Evolutionary conservation across 2,888 invertebrate species (phyloP).

Genomic region (Cheilosia vulpina): DNA sequence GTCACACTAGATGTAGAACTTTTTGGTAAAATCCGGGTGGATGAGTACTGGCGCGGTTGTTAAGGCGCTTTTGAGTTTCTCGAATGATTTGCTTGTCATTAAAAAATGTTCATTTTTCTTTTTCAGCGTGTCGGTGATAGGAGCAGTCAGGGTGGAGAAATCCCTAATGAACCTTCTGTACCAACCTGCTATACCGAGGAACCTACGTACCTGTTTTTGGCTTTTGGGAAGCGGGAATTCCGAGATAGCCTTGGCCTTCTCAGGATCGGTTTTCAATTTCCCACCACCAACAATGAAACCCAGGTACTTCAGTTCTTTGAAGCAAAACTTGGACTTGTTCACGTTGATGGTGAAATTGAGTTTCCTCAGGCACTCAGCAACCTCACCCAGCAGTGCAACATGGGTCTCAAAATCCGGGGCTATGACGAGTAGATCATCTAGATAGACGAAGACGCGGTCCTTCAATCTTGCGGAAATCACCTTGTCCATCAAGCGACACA

Average conservation of each 20-base stretch:
- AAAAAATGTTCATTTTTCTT: conserved; percentile 13
- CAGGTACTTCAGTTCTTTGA: too few species aligned
- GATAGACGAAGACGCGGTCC: conserved; percentile 12
- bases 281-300: neutral
- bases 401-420: conserved; percentile 31
- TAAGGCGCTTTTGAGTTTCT: conserved; percentile 37
- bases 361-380: neutral
- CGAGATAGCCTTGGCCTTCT: too few species aligned
- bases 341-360: too few species aligned
- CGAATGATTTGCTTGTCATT: conserved; percentile 43
- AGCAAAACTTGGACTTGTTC: too few species aligned
- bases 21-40: conserved; percentile 48
- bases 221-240: neutral
- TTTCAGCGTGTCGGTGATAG: neutral
- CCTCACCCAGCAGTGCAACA: conserved; percentile 27
- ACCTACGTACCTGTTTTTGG: too few species aligned
- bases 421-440: conserved; percentile 12
- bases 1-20: conserved; percentile 42
- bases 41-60: conserved; percentile 59
- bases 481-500: conserved; percentile 53
- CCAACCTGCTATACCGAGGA: neutral
- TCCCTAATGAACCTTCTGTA: neutral
- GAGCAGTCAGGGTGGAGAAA: neutral
- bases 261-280: conserved; percentile 32
- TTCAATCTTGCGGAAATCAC: neutral